Conservation (phyloP, 2,113 vertebrate genomes). For the Collichthys lucidus region DNA sequence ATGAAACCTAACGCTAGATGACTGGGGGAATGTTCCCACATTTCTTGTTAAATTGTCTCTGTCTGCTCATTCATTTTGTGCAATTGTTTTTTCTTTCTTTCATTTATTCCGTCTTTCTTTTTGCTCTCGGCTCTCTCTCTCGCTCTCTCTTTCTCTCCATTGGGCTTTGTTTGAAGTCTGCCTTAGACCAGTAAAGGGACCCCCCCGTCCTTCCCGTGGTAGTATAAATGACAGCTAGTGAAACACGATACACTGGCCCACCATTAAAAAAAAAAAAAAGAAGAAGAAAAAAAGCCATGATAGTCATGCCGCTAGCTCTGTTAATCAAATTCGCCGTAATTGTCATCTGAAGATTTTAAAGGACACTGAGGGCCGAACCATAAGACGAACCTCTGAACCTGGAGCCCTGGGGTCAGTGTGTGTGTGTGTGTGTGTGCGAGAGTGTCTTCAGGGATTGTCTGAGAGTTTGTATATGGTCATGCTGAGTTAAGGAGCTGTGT, state of each 20-base stretch:
- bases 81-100: constrained; percentile 51
- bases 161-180: constrained; percentile 84
- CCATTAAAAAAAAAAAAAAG: constrained; percentile 40
- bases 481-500: constrained; percentile 73
- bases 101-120: constrained; percentile 39
- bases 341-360: constrained; percentile 79
- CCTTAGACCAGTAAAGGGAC: constrained; percentile 80
- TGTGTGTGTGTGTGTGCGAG: constrained; percentile 38
- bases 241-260: constrained; percentile 78
- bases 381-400: constrained; percentile 64
- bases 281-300: constrained; percentile 49
- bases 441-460: constrained; percentile 61
- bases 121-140: constrained; percentile 38
- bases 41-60: constrained; percentile 76
- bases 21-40: constrained; percentile 73
- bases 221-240: constrained; percentile 87
- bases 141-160: constrained; percentile 43
- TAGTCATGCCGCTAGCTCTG: constrained; percentile 69
- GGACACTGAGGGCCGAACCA: constrained; percentile 69
- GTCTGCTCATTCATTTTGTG: constrained; percentile 71
- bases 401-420: constrained; percentile 45
- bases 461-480: constrained; percentile 77
- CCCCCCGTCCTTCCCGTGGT: constrained; percentile 66
- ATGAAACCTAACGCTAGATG: constrained; percentile 72
- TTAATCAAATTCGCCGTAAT: constrained; percentile 84